Conservation (phyloP, 2,797 vertebrate species). For the Ataeniobius toweri region DNA sequence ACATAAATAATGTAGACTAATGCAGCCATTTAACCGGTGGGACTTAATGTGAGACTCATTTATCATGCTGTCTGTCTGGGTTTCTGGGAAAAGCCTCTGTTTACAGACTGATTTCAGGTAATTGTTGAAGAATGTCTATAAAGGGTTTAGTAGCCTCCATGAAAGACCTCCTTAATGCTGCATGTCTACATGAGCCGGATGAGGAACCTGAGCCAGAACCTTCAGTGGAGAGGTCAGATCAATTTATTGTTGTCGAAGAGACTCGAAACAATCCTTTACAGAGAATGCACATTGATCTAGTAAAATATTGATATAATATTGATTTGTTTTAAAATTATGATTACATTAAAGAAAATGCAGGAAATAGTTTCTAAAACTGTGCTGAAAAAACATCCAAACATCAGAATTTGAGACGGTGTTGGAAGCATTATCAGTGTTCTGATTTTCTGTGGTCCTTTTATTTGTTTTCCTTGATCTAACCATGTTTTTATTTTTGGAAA, state of each 20-base stretch:
- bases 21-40: conserved; percentile 6
- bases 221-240: too few species aligned
- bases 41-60: conserved; percentile 1
- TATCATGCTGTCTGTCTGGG: background rate
- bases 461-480: too few species aligned
- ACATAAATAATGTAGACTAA: conserved; percentile 37
- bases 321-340: too few species aligned
- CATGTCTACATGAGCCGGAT: background rate
- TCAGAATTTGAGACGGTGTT: too few species aligned
- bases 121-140: background rate
- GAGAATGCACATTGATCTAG: background rate
- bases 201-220: too few species aligned
- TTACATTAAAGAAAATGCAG: too few species aligned
- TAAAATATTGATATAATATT: too few species aligned
- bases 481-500: too few species aligned
- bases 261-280: background rate
- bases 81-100: conserved; percentile 3
- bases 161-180: background rate
- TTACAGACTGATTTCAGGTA: conserved; percentile 14
- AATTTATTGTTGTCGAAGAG: background rate
- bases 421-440: too few species aligned
- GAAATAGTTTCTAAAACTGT: too few species aligned
- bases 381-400: too few species aligned
- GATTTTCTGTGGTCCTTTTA: too few species aligned
- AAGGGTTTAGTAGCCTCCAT: background rate